phyloP scores from a whole-genome alignment of 1,140 invertebrate genomes.

The Cotesia typhae region DNA sequence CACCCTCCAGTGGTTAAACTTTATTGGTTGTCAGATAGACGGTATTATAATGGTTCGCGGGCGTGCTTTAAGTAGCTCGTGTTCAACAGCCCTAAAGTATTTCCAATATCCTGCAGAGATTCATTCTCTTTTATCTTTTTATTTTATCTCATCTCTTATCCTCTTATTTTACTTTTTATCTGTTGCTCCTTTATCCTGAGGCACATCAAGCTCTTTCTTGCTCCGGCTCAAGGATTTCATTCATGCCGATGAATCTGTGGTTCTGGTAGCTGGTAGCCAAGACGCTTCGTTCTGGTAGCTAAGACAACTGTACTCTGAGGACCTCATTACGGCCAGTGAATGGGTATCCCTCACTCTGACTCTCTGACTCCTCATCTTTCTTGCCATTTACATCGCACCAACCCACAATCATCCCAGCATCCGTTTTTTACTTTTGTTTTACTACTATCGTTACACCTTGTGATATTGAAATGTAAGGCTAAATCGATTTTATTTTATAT shows the following conservation, averaged over 20 bases:
- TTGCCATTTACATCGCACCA: constrained; percentile 4
- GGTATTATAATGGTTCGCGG: constrained; percentile 58
- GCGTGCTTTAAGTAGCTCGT: constrained; percentile 56
- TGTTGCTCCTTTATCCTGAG: constrained; percentile 30
- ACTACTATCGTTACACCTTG: neutral
- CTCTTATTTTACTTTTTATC: constrained; percentile 28
- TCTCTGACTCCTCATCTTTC: constrained; percentile 10
- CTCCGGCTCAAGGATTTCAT: constrained; percentile 48
- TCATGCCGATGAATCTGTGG: constrained; percentile 49
- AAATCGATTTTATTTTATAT: too few species aligned
- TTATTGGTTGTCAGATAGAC: constrained; percentile 50
- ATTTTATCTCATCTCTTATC: constrained; percentile 29
- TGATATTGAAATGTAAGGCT: too few species aligned
- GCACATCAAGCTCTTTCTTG: constrained; percentile 18
- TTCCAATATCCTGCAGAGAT: constrained; percentile 64
- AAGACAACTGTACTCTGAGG: constrained; percentile 43
- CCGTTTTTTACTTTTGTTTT: constrained; percentile 41
- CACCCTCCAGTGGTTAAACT: constrained; percentile 35
- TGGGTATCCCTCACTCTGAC: constrained; percentile 44
- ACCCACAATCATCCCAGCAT: too few species aligned
- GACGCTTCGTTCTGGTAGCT: too few species aligned
- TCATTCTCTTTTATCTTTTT: constrained; percentile 37
- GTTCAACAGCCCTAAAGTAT: constrained; percentile 63
- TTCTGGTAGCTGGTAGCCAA: constrained; percentile 54
- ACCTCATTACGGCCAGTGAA: constrained; percentile 61